phyloP scores from a whole-genome alignment of 2,113 vertebrate genomes.

The Cochlearius cochlearius region DNA sequence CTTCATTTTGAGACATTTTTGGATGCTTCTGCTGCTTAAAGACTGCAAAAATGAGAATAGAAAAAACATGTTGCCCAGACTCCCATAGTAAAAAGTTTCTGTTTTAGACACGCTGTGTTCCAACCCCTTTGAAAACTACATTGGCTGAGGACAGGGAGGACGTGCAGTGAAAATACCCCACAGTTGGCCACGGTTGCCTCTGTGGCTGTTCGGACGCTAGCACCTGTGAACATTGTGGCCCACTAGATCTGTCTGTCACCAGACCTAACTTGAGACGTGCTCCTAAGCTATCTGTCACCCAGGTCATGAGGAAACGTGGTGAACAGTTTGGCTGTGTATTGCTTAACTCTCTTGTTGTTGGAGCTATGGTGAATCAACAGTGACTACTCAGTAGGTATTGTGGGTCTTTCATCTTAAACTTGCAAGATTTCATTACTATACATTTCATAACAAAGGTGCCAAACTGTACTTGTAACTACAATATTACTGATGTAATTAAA shows the following conservation, averaged over 20 bases:
- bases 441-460: neutral
- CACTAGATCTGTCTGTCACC: neutral
- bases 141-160: neutral
- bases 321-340: neutral
- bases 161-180: neutral
- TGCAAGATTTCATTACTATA: neutral
- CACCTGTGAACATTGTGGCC: neutral
- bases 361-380: neutral
- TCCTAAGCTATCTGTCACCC: neutral
- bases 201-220: neutral
- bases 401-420: neutral
- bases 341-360: neutral
- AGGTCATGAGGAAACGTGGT: neutral
- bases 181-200: neutral
- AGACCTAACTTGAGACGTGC: neutral
- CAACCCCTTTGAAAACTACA: neutral
- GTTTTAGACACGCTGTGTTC: neutral
- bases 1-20: neutral
- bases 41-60: neutral
- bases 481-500: neutral
- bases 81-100: neutral
- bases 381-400: neutral
- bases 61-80: neutral
- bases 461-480: neutral
- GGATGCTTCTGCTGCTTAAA: neutral